Base-by-base conservation (phyloP, 2,797 vertebrate species). In the Sebastes reedi region DNA sequence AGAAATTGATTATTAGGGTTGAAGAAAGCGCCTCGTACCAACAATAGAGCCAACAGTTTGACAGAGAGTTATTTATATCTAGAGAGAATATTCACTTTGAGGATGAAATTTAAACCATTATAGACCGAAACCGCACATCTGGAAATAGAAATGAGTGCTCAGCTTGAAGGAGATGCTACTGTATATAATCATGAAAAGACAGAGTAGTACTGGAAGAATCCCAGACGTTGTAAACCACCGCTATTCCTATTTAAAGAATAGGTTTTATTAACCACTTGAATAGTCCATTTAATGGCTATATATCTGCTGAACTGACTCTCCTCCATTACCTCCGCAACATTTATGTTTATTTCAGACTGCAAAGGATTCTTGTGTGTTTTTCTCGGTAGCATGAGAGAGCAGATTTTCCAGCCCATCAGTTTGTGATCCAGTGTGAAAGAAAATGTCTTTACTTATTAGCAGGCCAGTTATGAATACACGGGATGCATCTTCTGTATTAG, bases 1-100 rank as follows among this genome's bases (percentile, higher is more conserved):
- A 71, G 66, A 68, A 79, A 85, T 81, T 36, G 52, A 90, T 82
- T 88, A 46, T 86, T 65, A 74, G 8, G 13, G 50, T 20, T n/a
- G 14, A 61, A 70, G 54, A 72, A 73, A 79, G 20, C 1, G 1
- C 39, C 22, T 68, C 18, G 16, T 50, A 61, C 16, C 56, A 72
- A 82, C 8, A 72, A 77, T 11, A n/a, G 60, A 74, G n/a, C 18
- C 4, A 46, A 36, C 20, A 77, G n/a, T 67, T 39, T 60, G 68
- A 77, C 55, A 64, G 61, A 46, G 32, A 30, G 11, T n/a, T 67
- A 12, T 71, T 80, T 34, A 56, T 42, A 54, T 30, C 18, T 30
- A 5, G 30, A 55, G 36, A 52, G 12, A 77, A 50, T 11, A 67
- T 75, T 6, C 22, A 50, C 6, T 8, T 68, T 80, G 2, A 69